phyloP scores from a whole-genome alignment of 2,888 invertebrate genomes.

The Limulus polyphemus region DNA sequence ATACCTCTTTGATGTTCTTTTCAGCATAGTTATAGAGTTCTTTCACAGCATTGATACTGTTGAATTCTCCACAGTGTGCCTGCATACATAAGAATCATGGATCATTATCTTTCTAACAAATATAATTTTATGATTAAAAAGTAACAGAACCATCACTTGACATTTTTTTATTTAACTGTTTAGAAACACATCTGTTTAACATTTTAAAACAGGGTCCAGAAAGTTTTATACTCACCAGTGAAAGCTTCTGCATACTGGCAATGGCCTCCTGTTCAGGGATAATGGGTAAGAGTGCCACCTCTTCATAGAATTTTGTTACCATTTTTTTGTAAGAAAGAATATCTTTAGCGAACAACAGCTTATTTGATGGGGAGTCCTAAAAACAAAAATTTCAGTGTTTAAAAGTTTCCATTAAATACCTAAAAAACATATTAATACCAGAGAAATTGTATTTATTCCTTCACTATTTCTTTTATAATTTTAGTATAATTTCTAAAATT shows the following conservation, averaged over 20 bases:
- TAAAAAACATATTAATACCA: too few relatives aligned
- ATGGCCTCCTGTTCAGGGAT: slow-evolving; percentile 90
- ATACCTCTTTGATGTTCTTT: slow-evolving; percentile 65
- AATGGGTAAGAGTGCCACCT: slow-evolving; percentile 71
- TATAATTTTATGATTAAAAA: slow-evolving; percentile 24
- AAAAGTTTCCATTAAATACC: too few relatives aligned
- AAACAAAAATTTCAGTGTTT: not conserved
- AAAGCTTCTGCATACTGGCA: slow-evolving; percentile 83
- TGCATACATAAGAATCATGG: slow-evolving; percentile 18
- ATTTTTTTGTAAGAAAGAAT: slow-evolving; percentile 83
- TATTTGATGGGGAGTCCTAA: slow-evolving; percentile 83
- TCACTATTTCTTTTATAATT: too few relatives aligned
- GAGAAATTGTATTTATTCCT: too few relatives aligned
- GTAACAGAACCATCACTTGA: too few relatives aligned
- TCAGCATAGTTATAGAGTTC: slow-evolving; percentile 93
- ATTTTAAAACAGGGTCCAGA: too few relatives aligned
- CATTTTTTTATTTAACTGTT: too few relatives aligned
- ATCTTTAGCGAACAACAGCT: slow-evolving; percentile 89
- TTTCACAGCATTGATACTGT: slow-evolving; percentile 84
- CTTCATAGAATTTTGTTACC: slow-evolving; percentile 78
- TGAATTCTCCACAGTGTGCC: slow-evolving; percentile 74
- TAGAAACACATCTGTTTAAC: too few relatives aligned
- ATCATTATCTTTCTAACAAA: too few relatives aligned
- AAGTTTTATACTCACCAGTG: slow-evolving; percentile 50
- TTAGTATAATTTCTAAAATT: too few relatives aligned